Percentiles rank a stretch among this genome's conserved stretches.
phyloP scores from a whole-genome alignment of 37 sponge, comb jelly and placozoan species.

The Halisarca cf. caerulea region DNA sequence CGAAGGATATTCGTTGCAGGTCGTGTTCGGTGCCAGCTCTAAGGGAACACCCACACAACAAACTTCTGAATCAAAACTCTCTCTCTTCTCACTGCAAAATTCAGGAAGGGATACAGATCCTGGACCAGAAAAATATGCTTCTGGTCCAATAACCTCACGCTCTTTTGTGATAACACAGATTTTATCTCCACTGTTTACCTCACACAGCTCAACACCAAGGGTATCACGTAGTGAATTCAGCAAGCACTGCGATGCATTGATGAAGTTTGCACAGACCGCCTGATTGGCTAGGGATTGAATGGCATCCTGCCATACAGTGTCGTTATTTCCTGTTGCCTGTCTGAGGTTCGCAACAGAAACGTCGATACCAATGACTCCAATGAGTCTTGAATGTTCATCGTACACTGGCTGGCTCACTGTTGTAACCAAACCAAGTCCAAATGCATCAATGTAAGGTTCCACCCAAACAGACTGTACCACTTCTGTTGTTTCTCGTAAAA shows the following conservation, averaged over 20 bases:
- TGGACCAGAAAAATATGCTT: no score
- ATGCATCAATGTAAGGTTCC: slow-evolving; percentile 26
- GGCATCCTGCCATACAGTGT: neutral
- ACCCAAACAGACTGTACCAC: neutral
- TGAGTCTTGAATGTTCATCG: neutral
- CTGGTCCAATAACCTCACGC: no score
- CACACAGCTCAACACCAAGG: neutral
- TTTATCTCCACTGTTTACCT: neutral
- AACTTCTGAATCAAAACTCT: no score
- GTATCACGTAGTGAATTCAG: neutral
- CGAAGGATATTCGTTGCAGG: no score
- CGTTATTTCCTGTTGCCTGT: neutral
- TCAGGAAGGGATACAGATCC: no score
- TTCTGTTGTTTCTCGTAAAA: neutral
- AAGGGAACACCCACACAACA: no score
- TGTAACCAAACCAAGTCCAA: slow-evolving; percentile 27
- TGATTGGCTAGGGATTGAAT: neutral
- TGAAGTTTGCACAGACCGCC: neutral
- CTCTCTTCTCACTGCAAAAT: no score
- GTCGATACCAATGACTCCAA: slow-evolving; percentile 5
- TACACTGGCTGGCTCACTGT: slow-evolving; percentile 20
- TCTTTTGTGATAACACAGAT: no score
- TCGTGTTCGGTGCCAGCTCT: no score
- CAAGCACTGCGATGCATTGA: neutral
- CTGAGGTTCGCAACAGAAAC: neutral